A percentile compares a stretch with the other conserved stretches of the same genome.
Evolutionary conservation across 2,888 invertebrate species (phyloP).

Genomic region (Petrophora chlorosata): DNA sequence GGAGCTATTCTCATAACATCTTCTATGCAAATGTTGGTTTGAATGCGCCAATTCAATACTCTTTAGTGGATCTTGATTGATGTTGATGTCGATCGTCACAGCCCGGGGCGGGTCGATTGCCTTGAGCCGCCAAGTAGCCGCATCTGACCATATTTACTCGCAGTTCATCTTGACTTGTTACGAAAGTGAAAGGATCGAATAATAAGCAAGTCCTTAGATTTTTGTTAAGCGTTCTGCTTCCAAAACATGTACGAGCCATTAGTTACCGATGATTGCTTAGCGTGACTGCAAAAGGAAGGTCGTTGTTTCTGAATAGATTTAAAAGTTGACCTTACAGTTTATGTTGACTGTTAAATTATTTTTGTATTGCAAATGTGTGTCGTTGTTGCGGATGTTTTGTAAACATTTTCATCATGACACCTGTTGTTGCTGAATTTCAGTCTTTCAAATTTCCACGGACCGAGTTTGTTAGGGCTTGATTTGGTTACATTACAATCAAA

Average conservation of each 20-base stretch:
- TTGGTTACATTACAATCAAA: no score
- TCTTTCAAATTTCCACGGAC: neutral
- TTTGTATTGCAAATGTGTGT: conserved; percentile 14
- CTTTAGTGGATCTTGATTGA: conserved; percentile 54
- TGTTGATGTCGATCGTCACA: conserved; percentile 46
- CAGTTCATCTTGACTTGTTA: conserved; percentile 49
- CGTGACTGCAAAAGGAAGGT: conserved; percentile 33
- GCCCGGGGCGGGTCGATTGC: conserved; percentile 46
- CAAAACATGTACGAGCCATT: conserved; percentile 31
- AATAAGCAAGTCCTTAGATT: conserved; percentile 32
- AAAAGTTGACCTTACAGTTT: conserved; percentile 31
- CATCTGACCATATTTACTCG: conserved; percentile 46
- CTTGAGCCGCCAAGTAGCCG: conserved; percentile 46
- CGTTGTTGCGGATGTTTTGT: conserved; percentile 1
- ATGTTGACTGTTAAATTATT: conserved; percentile 16
- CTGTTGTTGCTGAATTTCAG: no score
- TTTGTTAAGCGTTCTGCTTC: conserved; percentile 26
- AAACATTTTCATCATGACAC: conserved; percentile 1
- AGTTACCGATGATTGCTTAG: conserved; percentile 36
- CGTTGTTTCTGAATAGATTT: conserved; percentile 31
- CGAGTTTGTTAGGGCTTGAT: no score
- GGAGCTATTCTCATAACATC: conserved; percentile 54
- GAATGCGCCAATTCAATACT: conserved; percentile 61
- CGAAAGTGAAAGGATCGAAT: conserved; percentile 58
- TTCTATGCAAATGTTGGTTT: conserved; percentile 68